Evolutionary conservation across 2,888 invertebrate species (phyloP).

Genomic region (Mythimna albipuncta): DNA sequence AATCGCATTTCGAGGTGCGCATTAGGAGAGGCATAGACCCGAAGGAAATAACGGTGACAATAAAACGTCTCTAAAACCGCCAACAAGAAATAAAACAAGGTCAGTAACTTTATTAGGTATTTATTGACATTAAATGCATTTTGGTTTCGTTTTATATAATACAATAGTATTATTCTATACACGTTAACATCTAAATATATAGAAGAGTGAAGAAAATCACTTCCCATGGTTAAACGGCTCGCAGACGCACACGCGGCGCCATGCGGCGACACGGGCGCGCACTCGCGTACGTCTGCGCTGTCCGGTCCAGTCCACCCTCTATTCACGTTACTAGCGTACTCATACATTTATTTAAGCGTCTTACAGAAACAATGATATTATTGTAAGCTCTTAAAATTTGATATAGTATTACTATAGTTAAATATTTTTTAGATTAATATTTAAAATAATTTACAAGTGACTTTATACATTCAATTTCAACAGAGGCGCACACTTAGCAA

Average conservation of each 20-base stretch:
- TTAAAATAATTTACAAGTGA: conserved; percentile 48
- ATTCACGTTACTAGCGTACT: conserved; percentile 16
- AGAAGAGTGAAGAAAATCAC: conserved; percentile 53
- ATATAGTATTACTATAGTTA: conserved; percentile 43
- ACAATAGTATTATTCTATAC: conserved; percentile 60
- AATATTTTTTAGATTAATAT: conserved; percentile 21
- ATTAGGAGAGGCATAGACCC: too few species aligned
- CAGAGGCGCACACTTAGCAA: conserved; percentile 42
- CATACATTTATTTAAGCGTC: conserved; percentile 38
- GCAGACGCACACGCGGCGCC: not conserved
- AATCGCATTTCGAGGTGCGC: too few species aligned
- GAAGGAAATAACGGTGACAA: too few species aligned
- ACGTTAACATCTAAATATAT: conserved; percentile 51
- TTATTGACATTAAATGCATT: conserved; percentile 77
- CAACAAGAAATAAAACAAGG: conserved; percentile 3
- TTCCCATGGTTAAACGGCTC: conserved; percentile 5
- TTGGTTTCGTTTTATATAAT: conserved; percentile 75
- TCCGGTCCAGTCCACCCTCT: not conserved
- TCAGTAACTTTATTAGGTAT: conserved; percentile 51
- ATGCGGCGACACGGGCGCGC: not conserved
- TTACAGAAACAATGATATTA: conserved; percentile 62
- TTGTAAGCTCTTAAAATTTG: conserved; percentile 64
- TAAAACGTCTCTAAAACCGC: too few species aligned
- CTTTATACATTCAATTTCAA: conserved; percentile 48
- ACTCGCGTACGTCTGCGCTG: not conserved